Evolutionary conservation across 2,797 vertebrate genomes (phyloP), one percentile per base, ranked within the genome.

Genomic region (Sebastes vulpes): DNA sequence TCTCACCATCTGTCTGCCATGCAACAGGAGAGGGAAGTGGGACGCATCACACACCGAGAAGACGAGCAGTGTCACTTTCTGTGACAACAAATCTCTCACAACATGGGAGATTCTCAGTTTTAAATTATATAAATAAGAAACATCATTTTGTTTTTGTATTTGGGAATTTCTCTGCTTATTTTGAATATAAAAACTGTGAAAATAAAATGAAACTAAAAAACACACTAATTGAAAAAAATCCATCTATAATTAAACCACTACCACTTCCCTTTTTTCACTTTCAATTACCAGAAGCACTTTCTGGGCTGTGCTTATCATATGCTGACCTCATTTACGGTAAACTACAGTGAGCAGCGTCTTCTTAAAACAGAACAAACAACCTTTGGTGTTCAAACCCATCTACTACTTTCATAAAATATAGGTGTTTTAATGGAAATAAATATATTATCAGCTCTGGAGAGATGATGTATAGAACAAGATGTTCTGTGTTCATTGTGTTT

Each of bases 1-100:
- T 86, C 79, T 65, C 83, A 65, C 83, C 84, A 89, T 92, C 86
- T 91, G 88, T 75, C 78, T 28, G 60, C 72, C 10, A 11, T 35
- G 63, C 64, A 74, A 60, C 77, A 71, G 54, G 42, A 68, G 53
- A 59, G 11, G 60, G 56, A 91, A 89, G 60, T 81, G 68, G 77
- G 85, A 77, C 85, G 74, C 75, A 59, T 25, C 70, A 9, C 23
- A 64, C 25, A 21, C 64, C 0, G 4, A 76, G 16, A 60, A 70
- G 42, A 56, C 2, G 2, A 66, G 63, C 31, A 14, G 23, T 12
- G 31, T 9, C 29, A 60, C 29, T 57, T 57, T 61, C 56, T 72
- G 21, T 35, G 31, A 74, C 8, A 8, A 50, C 9, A 57, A 46
- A 52, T 14, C 29, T 56, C 54, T 61, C 57, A 11, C 20, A 80